Conservation (phyloP, 2,888 invertebrate genomes). For the Dynastes grantii region DNA sequence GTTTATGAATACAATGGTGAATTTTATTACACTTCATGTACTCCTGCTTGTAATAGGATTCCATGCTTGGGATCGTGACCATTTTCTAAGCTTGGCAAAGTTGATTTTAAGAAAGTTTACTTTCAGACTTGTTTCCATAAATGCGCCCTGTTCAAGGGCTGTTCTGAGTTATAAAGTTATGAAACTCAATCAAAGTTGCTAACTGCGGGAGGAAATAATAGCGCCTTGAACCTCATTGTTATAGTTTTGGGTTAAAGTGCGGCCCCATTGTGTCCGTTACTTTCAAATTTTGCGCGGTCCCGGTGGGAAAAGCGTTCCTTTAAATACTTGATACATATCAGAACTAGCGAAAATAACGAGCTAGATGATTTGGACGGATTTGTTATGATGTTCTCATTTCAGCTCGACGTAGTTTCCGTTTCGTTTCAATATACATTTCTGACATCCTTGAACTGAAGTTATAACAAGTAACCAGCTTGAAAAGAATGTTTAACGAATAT, state of each 20-base stretch:
- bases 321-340: background rate
- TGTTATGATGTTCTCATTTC: too few species aligned
- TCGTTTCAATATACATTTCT: too few species aligned
- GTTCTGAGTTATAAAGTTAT: constrained; percentile 32
- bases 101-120: constrained; percentile 32
- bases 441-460: too few species aligned
- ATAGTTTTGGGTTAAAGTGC: constrained; percentile 38
- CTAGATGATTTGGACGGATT: background rate
- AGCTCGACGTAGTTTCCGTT: too few species aligned
- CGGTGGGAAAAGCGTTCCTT: background rate
- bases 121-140: constrained; percentile 27
- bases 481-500: too few species aligned
- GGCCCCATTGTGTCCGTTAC: constrained; percentile 26
- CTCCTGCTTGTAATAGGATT: too few species aligned
- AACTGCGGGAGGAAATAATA: constrained; percentile 31
- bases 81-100: constrained; percentile 21
- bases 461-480: too few species aligned
- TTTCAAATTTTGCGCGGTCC: background rate
- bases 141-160: constrained; percentile 25
- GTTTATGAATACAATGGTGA: too few species aligned
- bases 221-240: constrained; percentile 11
- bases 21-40: too few species aligned
- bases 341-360: constrained; percentile 1
- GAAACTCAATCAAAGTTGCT: constrained; percentile 43
- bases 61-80: background rate